Evolutionary conservation across 2,113 vertebrate genomes (phyloP).

Genomic region (Polypterus senegalus): DNA sequence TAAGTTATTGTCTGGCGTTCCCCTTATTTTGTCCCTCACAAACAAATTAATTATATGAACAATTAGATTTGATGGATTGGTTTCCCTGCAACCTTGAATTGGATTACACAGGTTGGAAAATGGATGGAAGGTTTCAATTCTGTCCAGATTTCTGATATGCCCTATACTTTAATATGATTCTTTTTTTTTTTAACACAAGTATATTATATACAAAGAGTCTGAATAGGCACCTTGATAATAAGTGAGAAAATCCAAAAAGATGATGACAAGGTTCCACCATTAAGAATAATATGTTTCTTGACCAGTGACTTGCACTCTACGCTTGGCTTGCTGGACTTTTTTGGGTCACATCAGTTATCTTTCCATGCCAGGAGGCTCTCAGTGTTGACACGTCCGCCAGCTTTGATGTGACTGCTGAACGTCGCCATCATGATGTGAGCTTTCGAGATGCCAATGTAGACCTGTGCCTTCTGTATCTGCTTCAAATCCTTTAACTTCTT

Average conservation of each 20-base stretch:
- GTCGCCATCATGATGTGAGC: constrained; percentile 47
- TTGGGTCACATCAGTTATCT: constrained; percentile 41
- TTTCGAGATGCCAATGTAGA: constrained; percentile 43
- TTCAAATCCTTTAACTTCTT: constrained; percentile 22
- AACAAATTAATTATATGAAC: too few species aligned
- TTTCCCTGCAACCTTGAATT: too few species aligned
- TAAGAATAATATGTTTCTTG: constrained; percentile 36
- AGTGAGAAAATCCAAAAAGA: constrained; percentile 5
- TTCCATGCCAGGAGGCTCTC: constrained; percentile 47
- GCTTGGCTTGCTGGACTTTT: constrained; percentile 38
- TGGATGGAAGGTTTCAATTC: too few species aligned
- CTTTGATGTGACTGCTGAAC: constrained; percentile 32
- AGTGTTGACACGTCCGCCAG: constrained; percentile 34
- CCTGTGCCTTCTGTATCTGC: constrained; percentile 50
- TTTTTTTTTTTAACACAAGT: constrained; percentile 33
- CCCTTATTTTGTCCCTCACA: too few species aligned
- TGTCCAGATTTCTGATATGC: too few species aligned
- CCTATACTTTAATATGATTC: constrained; percentile 4
- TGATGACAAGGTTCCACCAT: constrained; percentile 21
- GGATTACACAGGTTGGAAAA: too few species aligned
- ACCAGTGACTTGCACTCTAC: constrained; percentile 42
- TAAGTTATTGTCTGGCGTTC: too few species aligned
- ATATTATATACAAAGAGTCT: constrained; percentile 26
- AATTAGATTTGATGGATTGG: too few species aligned
- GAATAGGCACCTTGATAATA: constrained; percentile 8